Evolutionary conservation across 2,113 vertebrate species (phyloP), one percentile per base, ranked within the genome.

Genomic region (Periophthalmus modestus): DNA sequence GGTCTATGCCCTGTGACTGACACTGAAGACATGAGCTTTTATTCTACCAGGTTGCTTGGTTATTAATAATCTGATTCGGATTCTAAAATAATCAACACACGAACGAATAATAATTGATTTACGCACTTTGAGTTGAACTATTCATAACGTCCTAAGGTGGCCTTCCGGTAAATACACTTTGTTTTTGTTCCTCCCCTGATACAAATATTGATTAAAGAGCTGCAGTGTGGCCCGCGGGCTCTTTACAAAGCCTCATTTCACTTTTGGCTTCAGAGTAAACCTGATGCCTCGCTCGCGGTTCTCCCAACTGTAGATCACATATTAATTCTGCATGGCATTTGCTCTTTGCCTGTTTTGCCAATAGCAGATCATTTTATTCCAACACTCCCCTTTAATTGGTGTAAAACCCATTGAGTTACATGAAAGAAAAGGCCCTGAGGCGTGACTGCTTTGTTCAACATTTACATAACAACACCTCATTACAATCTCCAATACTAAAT

Each of bases 381-480:
- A 71, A 57, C 6, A 46, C 70, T 85, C 54, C 48, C 23, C 23
- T 0, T 5, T 77, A 75, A 82, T 81, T 77, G 80, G 55, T 58
- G 43, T 76, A 62, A 72, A 82, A 28, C 55, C 5, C 39, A 71
- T 75, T 70, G 28, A 52, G 67, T 36, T 87, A 67, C 70, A 80
- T 77, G 75, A 82, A 85, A 68, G 67, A 79, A 72, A 66, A 57
- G 67, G 43, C 79, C 86, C 78, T 13, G 68, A 77, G 80, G 82
- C 82, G 48, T 5, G 15, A 59, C 16, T 77, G 59, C 58, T 83
- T 80, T 85, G 81, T 80, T 85, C 80, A 72, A 55, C 68, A 85
- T 88, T 82, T 81, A 84, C 81, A 79, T 67, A 84, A 85, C 78
- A 75, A 69, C 80, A 39, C 46, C 48, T 79, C 75, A 78, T 86